Evolutionary conservation across 2,797 vertebrate species (phyloP).

Genomic region (Hirundo rustica): DNA sequence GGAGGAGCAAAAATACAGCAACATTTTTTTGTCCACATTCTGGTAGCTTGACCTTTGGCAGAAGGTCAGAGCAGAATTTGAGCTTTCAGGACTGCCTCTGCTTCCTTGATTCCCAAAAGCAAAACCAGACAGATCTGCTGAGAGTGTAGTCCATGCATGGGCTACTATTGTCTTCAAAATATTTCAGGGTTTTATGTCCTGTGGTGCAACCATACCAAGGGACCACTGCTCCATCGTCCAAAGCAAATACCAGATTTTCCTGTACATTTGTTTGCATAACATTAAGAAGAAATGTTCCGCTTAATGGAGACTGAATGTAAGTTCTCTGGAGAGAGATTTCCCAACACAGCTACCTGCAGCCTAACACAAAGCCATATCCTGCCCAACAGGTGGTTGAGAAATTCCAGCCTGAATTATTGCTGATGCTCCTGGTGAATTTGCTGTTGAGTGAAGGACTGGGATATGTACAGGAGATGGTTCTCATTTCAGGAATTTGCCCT

Average conservation of each 20-base stretch:
- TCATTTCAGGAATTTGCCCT: not conserved
- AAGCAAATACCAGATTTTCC: not conserved
- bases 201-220: not conserved
- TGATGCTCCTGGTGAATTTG: not conserved
- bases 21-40: not conserved
- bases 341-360: not conserved
- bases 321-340: not conserved
- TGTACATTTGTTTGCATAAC: not conserved
- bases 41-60: not conserved
- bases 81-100: not conserved
- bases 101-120: not conserved
- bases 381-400: not conserved
- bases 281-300: not conserved
- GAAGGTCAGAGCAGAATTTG: not conserved
- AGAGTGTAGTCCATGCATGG: rapidly evolving
- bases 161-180: not conserved
- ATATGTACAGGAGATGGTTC: not conserved
- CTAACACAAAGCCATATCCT: not conserved
- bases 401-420: not conserved
- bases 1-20: not conserved
- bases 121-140: not conserved
- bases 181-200: not conserved
- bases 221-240: not conserved
- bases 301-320: not conserved
- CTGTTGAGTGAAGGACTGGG: not conserved